These are phyloP conservation scores for Ctenopoma kingsleyae DNA, from an alignment of 2,797 vertebrate species.

Conservation along the genomic window DNA sequence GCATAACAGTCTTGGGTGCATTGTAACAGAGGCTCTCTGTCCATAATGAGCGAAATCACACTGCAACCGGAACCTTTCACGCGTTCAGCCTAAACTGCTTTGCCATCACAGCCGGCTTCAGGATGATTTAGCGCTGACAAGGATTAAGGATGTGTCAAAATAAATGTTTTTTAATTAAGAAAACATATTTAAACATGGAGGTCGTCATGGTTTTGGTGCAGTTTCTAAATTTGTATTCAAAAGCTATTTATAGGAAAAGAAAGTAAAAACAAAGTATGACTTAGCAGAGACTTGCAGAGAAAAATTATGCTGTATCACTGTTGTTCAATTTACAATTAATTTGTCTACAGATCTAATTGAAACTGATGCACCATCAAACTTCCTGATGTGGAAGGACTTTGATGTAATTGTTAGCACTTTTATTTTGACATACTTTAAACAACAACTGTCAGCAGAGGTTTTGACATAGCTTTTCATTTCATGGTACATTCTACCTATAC, in stretches of 20 bases:
- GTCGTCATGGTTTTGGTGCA: neutral
- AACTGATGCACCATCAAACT: too few relatives aligned
- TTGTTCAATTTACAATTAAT: too few relatives aligned
- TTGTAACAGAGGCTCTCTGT: conserved; percentile 24
- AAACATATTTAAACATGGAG: neutral
- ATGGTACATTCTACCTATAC: too few relatives aligned
- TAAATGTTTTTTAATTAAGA: neutral
- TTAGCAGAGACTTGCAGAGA: neutral
- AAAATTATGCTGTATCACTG: too few relatives aligned
- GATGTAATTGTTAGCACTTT: too few relatives aligned
- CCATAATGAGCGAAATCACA: conserved; percentile 28
- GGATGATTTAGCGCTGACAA: neutral
- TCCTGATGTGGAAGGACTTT: too few relatives aligned
- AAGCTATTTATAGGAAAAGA: neutral
- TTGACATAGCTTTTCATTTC: too few relatives aligned
- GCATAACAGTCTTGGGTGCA: conserved; percentile 21
- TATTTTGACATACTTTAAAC: too few relatives aligned
- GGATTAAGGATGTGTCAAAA: conserved; percentile 26
- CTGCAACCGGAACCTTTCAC: conserved; percentile 30
- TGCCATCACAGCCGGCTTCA: conserved; percentile 4
- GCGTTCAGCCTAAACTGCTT: neutral
- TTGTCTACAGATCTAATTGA: too few relatives aligned
- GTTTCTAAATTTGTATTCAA: neutral
- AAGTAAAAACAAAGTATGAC: neutral
- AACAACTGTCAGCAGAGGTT: too few relatives aligned